Base-by-base conservation (phyloP, 2,888 invertebrate genomes). In the Acrobasis repandana region DNA sequence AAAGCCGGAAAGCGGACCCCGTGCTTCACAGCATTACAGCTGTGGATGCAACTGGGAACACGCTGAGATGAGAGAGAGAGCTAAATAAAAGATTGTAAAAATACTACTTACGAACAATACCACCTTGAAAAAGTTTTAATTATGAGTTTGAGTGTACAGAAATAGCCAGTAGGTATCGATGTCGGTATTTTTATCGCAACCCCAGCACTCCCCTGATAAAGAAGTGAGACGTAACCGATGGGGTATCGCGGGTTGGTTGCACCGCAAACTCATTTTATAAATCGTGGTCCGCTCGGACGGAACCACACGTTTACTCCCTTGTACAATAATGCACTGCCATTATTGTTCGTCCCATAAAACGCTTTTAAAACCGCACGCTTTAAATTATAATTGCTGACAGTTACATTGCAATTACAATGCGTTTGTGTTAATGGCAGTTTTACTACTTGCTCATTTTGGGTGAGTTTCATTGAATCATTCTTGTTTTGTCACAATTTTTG, bases 261-360 rank as follows among this genome's bases (percentile, higher is more conserved):
- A 88, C 91, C 90, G 86, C 92, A 91, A 91, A 91, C 92, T 91
- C 91, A 90, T 91, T 91, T 90, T 90, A 88, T 91, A 91, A 91
- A 91, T 91, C 90, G 91, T 77, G 76, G 86, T 77, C 78, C 86
- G 79, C 73, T 86, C 85, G 85, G 73, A 87, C 90, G 90, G 90
- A 91, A 90, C 89, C 86, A 86, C 84, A 87, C 87, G 86, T 86
- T 84, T 83, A 79, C 79, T 80, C 89, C 87, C 86, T 79, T 80
- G 76, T 72, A 66, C 72, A 74, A 71, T 74, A 83, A 83, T 79
- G 76, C 76, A 80, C 77, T 76, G 75, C 74, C 77, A 74, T 78
- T 77, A 76, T 73, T 71, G 71, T 67, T 67, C 68, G 68, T 72
- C 73, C 71, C 67, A 64, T 70, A 74, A 74, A 73, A 74, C 16